These are phyloP conservation scores for Tursiops truncatus DNA, from an alignment of 2,113 vertebrate genomes.

Conservation along the genomic window DNA sequence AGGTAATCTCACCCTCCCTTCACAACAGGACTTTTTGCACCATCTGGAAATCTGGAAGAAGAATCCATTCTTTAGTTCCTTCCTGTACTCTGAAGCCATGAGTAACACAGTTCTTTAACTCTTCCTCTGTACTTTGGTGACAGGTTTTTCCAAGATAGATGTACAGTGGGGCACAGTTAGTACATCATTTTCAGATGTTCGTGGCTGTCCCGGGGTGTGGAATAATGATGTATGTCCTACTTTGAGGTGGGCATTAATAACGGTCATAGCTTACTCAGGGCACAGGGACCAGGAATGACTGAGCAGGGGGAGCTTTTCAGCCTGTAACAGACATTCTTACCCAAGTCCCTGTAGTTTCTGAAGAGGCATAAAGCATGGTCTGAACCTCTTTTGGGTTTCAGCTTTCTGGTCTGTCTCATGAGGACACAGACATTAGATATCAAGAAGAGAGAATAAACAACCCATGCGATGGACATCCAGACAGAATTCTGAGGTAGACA, in stretches of 20 bases:
- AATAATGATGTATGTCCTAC: not conserved
- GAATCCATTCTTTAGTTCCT: not conserved
- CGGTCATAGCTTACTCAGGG: not conserved
- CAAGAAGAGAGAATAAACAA: not conserved
- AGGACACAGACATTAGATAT: not conserved
- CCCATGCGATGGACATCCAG: accelerated
- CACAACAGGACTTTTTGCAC: not conserved
- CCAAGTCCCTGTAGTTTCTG: not conserved
- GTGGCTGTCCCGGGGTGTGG: not conserved
- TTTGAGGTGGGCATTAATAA: not conserved
- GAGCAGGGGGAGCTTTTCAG: not conserved
- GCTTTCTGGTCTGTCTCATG: not conserved
- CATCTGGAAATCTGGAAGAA: not conserved
- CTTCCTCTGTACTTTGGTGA: not conserved
- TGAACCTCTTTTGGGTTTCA: not conserved
- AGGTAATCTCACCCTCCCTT: not conserved
- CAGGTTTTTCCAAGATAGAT: not conserved
- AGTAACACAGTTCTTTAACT: not conserved
- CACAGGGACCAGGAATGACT: not conserved
- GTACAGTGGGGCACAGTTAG: not conserved
- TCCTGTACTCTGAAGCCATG: not conserved
- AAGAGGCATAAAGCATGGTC: not conserved
- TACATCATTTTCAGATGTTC: not conserved
- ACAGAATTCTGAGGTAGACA: not conserved
- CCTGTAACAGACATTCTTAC: not conserved